Base-by-base conservation (phyloP, 2,797 vertebrate species). In the Hippocampus kuda region DNA sequence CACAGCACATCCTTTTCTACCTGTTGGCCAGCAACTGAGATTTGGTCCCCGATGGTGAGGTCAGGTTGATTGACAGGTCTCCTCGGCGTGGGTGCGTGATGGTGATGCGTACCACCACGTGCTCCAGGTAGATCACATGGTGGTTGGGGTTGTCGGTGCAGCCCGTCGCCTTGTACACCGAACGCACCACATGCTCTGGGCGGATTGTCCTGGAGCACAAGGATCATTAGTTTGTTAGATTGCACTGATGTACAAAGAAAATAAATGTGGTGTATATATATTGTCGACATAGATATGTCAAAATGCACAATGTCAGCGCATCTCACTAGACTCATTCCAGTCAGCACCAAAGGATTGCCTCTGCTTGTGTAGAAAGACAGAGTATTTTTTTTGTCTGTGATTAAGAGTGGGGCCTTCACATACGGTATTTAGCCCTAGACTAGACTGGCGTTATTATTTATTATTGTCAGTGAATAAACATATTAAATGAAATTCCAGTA, bases 1-100 rank as follows among this genome's bases (percentile, higher is more conserved):
- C 6, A 34, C 30, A 38, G 22, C 5, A 11, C 30, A 22, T 38
- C 9, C 0, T 66, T 59, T 30, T 49, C 56, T 91, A 99, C 96
- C 97, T 97, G 92, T 99, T 99, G 78, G 96, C 94, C 44, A 99
- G 91, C 70, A 99, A 93, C 87, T 98, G 96, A 68, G 97, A 99
- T 84, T 95, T 95, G 74, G 97, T 99, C 87, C 97, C 97, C 15
- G 96, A 99, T 70, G 97, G 97, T 16, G 97, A 99, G 42, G 96
- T 99, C 85, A 99, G 87, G 85, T 98, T 98, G 89, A 99, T 98
- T 65, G 97, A 95, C 87, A 99, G 88, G 86, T 99, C 97, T 70
- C 97, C 97, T 67, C 97, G 92, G 51, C 97, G 92, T 60, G 95
- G 95, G 72, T 99, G 97, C 15, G 94, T 95, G 83, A 99, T 97